Percentiles rank a stretch among this genome's conserved stretches.
Conservation (phyloP, 2,113 vertebrate genomes). For the Pogona vitticeps region DNA sequence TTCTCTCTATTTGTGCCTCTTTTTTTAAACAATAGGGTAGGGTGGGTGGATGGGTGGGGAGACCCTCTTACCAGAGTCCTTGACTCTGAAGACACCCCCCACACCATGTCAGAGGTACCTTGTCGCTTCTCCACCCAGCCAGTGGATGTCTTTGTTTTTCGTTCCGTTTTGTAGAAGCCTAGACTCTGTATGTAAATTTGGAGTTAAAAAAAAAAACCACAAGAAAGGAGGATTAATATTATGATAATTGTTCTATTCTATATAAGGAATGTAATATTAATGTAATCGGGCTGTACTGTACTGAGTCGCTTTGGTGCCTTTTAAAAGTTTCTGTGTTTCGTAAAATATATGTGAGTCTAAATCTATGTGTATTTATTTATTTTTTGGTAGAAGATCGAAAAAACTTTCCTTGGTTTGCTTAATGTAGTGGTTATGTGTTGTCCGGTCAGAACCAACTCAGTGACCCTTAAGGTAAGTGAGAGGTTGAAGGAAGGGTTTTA, state of each 20-base stretch:
- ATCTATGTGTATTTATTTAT: constrained; percentile 56
- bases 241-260: constrained; percentile 57
- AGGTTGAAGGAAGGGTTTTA: too few relatives aligned
- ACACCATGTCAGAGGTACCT: constrained; percentile 42
- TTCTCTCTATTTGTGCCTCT: not conserved
- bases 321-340: constrained; percentile 60
- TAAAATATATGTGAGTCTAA: constrained; percentile 69
- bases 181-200: constrained; percentile 73
- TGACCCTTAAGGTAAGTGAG: too few relatives aligned
- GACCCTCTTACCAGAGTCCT: constrained; percentile 6
- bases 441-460: too few relatives aligned
- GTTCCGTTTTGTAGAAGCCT: constrained; percentile 71
- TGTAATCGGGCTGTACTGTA: constrained; percentile 62
- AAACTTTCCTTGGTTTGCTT: constrained; percentile 66
- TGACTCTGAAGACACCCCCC: constrained; percentile 38
- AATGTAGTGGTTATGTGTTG: not conserved
- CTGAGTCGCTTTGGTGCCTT: constrained; percentile 56
- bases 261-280: constrained; percentile 61
- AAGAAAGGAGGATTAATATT: constrained; percentile 55
- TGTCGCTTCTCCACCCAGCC: constrained; percentile 55
- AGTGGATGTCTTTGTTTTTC: constrained; percentile 34
- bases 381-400: not conserved
- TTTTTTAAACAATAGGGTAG: not conserved
- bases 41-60: too few relatives aligned
- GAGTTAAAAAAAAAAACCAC: constrained; percentile 53